phyloP scores from a whole-genome alignment of 2,113 vertebrate genomes.

The Dendrocopos noguchii region DNA sequence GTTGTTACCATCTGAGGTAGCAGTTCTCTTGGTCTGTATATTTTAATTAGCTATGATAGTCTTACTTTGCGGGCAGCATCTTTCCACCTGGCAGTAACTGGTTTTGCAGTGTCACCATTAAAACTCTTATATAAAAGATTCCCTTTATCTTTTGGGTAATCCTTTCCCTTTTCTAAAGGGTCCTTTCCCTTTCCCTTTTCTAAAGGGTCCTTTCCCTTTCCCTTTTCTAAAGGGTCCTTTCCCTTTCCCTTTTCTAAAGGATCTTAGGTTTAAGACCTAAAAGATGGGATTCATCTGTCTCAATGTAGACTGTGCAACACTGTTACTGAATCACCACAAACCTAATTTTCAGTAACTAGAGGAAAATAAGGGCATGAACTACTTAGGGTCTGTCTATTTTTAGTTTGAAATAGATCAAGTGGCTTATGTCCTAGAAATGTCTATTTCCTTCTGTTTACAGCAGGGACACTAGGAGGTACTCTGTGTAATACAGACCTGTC shows the following conservation, averaged over 20 bases:
- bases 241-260: not conserved
- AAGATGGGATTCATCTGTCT: not conserved
- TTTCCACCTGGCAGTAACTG: not conserved
- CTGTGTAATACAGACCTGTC: not conserved
- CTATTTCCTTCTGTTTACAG: not conserved
- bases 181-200: no score
- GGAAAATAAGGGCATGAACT: slow-evolving; percentile 3
- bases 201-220: no score
- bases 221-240: no score
- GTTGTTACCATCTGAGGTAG: not conserved
- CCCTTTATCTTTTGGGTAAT: not conserved
- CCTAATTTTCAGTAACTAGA: not conserved
- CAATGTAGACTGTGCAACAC: not conserved
- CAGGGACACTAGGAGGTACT: not conserved
- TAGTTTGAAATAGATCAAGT: not conserved
- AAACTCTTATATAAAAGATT: not conserved
- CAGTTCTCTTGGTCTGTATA: not conserved
- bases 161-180: not conserved
- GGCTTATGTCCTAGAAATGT: slow-evolving; percentile 18
- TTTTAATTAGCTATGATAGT: not conserved
- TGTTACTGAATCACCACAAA: not conserved
- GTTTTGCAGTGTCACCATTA: not conserved
- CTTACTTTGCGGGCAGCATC: not conserved
- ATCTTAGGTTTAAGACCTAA: not conserved
- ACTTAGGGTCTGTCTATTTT: slow-evolving; percentile 17